Percentiles rank a stretch among this genome's conserved stretches.
phyloP scores from a whole-genome alignment of 1,140 invertebrate species.

The silkworm (Bombyx mori) region ASM3026992v2 NC_085124.1:15017001-15017500 shows the following conservation, averaged over 20 bases:
- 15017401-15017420: conserved; percentile 67
- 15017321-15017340: neutral
- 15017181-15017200: conserved; percentile 80
- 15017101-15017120: conserved; percentile 12
- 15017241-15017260: neutral
- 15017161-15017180: conserved; percentile 80
- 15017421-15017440: conserved; percentile 82
- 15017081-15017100: conserved; percentile 27
- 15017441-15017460: conserved; percentile 83
- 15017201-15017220: conserved; percentile 50
- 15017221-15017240: conserved; percentile 58
- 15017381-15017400: conserved; percentile 19
- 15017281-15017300: too few species aligned
- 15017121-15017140: conserved; percentile 18
- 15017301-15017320: too few species aligned
- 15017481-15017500: conserved; percentile 74
- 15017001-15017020: too few species aligned
- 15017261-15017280: neutral
- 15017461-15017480: conserved; percentile 73
- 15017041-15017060: too few species aligned
- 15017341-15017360: neutral
- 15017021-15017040: too few species aligned
- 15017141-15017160: conserved; percentile 78
- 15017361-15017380: neutral
- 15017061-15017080: conserved; percentile 18